Conservation (phyloP, 2,113 vertebrate species). For the Lycocorax pyrrhopterus region DNA sequence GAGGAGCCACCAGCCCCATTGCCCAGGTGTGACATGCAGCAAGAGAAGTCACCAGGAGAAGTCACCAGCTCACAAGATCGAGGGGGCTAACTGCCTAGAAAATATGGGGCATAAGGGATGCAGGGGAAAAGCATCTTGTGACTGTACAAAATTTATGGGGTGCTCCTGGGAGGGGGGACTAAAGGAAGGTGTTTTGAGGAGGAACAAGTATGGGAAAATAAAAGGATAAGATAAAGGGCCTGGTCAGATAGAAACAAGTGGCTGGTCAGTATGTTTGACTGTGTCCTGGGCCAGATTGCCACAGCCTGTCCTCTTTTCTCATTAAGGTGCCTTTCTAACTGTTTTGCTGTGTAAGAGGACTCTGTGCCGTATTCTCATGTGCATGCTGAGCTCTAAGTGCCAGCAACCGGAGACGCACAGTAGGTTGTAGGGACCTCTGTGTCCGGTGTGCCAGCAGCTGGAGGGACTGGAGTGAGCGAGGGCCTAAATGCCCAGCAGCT, state of each 20-base stretch:
- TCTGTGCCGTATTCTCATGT: rapidly evolving
- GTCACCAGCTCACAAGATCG: not conserved
- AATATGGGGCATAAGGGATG: not conserved
- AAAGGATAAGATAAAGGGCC: not conserved
- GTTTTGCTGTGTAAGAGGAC: not conserved
- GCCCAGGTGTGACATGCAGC: not conserved
- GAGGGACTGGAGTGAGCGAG: not conserved
- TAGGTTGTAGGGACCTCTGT: not conserved
- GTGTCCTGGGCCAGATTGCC: not conserved
- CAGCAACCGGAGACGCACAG: not conserved
- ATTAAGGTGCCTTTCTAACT: not conserved
- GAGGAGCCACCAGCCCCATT: too few species aligned
- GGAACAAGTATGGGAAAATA: not conserved
- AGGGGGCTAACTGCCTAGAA: not conserved
- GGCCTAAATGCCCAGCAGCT: not conserved
- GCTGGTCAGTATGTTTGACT: not conserved
- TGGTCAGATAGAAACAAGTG: not conserved
- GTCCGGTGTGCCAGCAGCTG: not conserved
- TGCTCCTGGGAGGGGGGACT: not conserved
- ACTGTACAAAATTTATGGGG: not conserved
- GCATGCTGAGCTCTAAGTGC: not conserved
- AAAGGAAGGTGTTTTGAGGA: not conserved
- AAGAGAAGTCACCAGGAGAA: not conserved
- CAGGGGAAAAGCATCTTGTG: not conserved
- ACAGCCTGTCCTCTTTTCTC: not conserved